Evolutionary conservation across 2,888 invertebrate species (phyloP).

Genomic region (Apeira syringaria): DNA sequence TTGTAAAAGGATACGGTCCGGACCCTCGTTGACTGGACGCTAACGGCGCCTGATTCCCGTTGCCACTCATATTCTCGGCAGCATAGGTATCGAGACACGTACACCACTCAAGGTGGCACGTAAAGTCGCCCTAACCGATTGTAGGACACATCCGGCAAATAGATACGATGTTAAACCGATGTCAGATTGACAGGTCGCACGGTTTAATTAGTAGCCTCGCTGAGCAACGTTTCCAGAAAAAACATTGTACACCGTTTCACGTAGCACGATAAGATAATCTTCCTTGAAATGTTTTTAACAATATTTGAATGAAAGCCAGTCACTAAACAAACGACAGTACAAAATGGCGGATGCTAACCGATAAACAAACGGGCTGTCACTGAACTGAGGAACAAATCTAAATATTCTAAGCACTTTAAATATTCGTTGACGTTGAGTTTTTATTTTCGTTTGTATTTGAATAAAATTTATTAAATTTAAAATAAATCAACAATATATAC

Average conservation of each 20-base stretch:
- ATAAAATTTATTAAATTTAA: slow-evolving; percentile 72
- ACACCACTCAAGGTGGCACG: slow-evolving; percentile 86
- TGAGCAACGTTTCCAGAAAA: slow-evolving; percentile 73
- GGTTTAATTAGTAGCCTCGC: slow-evolving; percentile 66
- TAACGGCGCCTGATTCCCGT: slow-evolving; percentile 86
- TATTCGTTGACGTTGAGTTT: slow-evolving; percentile 29
- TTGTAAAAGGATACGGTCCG: slow-evolving; percentile 84
- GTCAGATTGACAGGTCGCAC: slow-evolving; percentile 76
- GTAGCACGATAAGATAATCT: slow-evolving; percentile 68
- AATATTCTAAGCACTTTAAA: slow-evolving; percentile 32
- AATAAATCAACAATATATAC: slow-evolving; percentile 56
- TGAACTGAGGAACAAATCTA: slow-evolving; percentile 40
- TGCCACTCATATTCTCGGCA: slow-evolving; percentile 85
- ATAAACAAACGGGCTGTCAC: slow-evolving; percentile 82
- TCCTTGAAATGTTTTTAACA: slow-evolving; percentile 65
- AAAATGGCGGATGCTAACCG: slow-evolving; percentile 84
- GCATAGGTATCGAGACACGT: slow-evolving; percentile 84
- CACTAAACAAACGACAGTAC: slow-evolving; percentile 83
- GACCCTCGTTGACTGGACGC: slow-evolving; percentile 84
- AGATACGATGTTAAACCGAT: slow-evolving; percentile 65
- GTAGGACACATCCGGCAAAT: slow-evolving; percentile 83
- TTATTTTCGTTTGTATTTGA: slow-evolving; percentile 56
- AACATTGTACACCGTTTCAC: slow-evolving; percentile 75
- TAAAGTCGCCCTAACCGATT: slow-evolving; percentile 79
- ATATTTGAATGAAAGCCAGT: slow-evolving; percentile 71